phyloP scores from a whole-genome alignment of 2,797 vertebrate genomes.

The Alca torda region DNA sequence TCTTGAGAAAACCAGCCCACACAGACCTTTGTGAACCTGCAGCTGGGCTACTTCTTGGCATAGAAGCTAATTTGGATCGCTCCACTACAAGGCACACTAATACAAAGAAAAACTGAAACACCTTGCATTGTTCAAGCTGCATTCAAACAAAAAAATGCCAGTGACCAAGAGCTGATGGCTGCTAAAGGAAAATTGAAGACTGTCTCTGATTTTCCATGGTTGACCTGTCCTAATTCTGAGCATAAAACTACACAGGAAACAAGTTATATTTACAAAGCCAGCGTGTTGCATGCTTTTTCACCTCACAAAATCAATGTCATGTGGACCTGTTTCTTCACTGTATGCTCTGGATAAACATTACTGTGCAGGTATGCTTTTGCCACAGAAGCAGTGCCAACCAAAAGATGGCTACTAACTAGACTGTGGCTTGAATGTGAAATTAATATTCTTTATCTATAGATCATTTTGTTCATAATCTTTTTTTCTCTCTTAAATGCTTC shows the following conservation, averaged over 20 bases:
- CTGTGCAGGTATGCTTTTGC: not conserved
- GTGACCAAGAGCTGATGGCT: not conserved
- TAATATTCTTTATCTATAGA: not conserved
- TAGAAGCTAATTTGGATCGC: not conserved
- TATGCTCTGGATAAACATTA: not conserved
- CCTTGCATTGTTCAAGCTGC: not conserved
- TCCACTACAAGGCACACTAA: not conserved
- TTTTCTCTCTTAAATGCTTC: not conserved
- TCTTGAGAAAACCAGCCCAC: not conserved
- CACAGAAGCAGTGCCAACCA: not conserved
- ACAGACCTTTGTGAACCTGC: not conserved
- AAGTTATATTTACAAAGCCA: constrained; percentile 1
- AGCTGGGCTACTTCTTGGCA: not conserved
- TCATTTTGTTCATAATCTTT: not conserved
- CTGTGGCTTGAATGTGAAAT: constrained; percentile 12
- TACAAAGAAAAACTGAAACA: not conserved
- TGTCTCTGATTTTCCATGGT: not conserved
- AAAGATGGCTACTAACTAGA: not conserved
- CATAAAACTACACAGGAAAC: constrained; percentile 16
- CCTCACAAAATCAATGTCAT: not conserved
- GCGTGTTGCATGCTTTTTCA: not conserved
- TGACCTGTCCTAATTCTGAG: not conserved
- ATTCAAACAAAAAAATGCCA: not conserved
- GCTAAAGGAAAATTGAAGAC: not conserved
- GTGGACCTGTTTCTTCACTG: not conserved